A percentile compares a stretch with the other conserved stretches of the same genome.
phyloP scores from a whole-genome alignment of 2,888 invertebrate genomes.

The Apodemia hepburni region DNA sequence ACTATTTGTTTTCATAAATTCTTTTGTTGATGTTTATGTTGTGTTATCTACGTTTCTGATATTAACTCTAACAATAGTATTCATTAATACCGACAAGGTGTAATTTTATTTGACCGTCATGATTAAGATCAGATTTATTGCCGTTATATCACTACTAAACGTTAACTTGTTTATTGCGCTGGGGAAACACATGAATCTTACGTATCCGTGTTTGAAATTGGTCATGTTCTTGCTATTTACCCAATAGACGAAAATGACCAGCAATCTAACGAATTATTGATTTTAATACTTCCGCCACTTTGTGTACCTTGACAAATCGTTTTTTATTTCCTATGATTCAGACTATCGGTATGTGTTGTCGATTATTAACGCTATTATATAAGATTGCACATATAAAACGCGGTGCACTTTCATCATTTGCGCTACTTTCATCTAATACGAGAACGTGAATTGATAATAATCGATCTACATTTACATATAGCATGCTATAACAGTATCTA shows the following conservation, averaged over 20 bases:
- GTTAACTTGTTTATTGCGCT: conserved; percentile 27
- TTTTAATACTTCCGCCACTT: conserved; percentile 15
- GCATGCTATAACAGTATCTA: too few species aligned
- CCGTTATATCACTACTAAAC: conserved; percentile 32
- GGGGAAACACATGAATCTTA: conserved; percentile 33
- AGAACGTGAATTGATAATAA: conserved; percentile 2
- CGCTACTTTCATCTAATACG: conserved; percentile 27
- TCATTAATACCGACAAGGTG: conserved; percentile 24
- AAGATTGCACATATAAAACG: conserved; percentile 24
- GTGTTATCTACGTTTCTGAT: conserved; percentile 15
- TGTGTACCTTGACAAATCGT: conserved; percentile 30
- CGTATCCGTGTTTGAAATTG: conserved; percentile 46
- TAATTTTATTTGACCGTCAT: conserved; percentile 26
- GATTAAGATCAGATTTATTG: conserved; percentile 26
- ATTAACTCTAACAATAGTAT: conserved; percentile 21
- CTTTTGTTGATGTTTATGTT: conserved; percentile 1
- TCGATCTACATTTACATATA: conserved; percentile 1
- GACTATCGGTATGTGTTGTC: conserved; percentile 22
- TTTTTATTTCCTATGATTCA: conserved; percentile 24
- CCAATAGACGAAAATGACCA: neutral
- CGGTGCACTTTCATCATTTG: conserved; percentile 25
- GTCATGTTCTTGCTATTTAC: conserved; percentile 30
- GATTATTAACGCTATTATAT: conserved; percentile 33
- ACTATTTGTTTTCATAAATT: neutral
- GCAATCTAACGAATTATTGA: conserved; percentile 1